Conservation (phyloP, 2,113 vertebrate species). For the Thunnus maccoyii region DNA sequence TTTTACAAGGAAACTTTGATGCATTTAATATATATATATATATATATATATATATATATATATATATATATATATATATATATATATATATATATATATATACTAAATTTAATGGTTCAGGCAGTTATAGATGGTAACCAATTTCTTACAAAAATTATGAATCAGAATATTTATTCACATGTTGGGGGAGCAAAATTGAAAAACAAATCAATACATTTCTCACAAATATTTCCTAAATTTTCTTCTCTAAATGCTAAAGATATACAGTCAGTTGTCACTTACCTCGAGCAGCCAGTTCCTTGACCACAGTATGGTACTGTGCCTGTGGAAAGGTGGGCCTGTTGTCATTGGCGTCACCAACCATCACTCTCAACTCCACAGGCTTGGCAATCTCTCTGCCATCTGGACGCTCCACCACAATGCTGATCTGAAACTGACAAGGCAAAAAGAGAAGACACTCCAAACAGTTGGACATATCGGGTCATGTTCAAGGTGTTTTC, state of each 20-base stretch:
- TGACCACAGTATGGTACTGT: constrained; percentile 84
- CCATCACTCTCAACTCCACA: constrained; percentile 80
- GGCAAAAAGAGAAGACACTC: constrained; percentile 6
- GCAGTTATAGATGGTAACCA: too few relatives aligned
- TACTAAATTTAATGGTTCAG: too few relatives aligned
- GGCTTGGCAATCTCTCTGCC: constrained; percentile 82
- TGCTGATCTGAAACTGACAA: constrained; percentile 80
- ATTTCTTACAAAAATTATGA: too few relatives aligned
- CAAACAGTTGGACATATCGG: neutral
- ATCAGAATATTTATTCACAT: too few relatives aligned
- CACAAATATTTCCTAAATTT: neutral
- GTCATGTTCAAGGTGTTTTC: too few relatives aligned
- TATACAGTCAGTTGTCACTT: neutral
- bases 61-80: too few relatives aligned
- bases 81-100: too few relatives aligned
- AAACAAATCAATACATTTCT: neutral
- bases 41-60: too few relatives aligned
- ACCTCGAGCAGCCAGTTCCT: constrained; percentile 78
- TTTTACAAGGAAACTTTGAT: too few relatives aligned
- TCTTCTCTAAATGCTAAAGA: neutral
- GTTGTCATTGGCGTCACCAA: constrained; percentile 85
- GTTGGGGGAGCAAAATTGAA: neutral
- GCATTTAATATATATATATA: too few relatives aligned
- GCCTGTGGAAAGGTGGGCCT: constrained; percentile 80
- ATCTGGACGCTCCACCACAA: constrained; percentile 82